phyloP scores from a whole-genome alignment of 2,797 vertebrate genomes.

The Brotula barbata region DNA sequence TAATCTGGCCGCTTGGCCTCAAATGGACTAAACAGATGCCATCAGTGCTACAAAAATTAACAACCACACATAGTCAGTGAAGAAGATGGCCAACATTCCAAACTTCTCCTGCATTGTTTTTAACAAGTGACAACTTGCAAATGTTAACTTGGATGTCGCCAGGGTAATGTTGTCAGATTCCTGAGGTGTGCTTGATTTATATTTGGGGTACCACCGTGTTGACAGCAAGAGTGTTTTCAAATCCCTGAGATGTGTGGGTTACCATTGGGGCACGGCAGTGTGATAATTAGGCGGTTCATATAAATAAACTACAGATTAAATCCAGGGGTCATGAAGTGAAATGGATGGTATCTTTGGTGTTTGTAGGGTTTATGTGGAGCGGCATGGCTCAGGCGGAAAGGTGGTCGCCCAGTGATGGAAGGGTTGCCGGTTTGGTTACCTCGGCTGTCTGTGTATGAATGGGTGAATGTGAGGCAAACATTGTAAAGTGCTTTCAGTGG shows the following conservation, averaged over 20 bases:
- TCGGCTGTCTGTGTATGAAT: no score
- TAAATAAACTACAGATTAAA: conserved; percentile 23
- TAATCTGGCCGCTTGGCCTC: conserved; percentile 60
- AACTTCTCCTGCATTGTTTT: conserved; percentile 67
- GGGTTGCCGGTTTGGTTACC: no score
- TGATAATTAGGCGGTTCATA: conserved; percentile 44
- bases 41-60: conserved; percentile 67
- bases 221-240: conserved; percentile 64
- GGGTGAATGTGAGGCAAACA: no score
- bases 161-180: conserved; percentile 67
- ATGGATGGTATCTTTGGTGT: conserved; percentile 37
- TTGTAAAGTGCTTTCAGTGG: no score
- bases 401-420: no score
- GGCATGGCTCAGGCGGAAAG: no score
- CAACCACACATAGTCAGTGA: conserved; percentile 43
- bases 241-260: conserved; percentile 41
- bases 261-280: conserved; percentile 43
- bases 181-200: conserved; percentile 61
- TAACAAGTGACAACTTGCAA: conserved; percentile 73
- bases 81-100: conserved; percentile 62
- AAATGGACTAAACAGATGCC: conserved; percentile 63
- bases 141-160: conserved; percentile 55
- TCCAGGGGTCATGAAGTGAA: conserved; percentile 19
- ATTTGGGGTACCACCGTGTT: conserved; percentile 55
- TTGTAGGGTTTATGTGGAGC: no score